Conservation (phyloP, 2,888 invertebrate genomes). For the Drosophila rubida region DNA sequence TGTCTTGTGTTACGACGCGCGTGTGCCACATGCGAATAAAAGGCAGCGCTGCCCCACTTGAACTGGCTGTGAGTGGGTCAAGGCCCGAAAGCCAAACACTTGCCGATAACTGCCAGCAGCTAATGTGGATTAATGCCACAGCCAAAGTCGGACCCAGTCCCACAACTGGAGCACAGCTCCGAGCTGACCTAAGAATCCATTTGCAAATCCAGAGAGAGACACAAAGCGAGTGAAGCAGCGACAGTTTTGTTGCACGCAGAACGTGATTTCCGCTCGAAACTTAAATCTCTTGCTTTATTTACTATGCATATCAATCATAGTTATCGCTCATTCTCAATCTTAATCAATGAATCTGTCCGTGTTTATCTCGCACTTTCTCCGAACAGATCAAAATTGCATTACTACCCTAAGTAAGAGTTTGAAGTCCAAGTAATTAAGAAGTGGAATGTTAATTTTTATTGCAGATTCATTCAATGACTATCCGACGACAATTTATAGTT, state of each 20-base stretch:
- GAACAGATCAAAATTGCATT: background rate
- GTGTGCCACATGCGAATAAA: slow-evolving; percentile 17
- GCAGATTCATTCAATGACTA: no score
- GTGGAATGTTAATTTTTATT: no score
- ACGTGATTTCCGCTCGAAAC: background rate
- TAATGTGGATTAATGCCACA: slow-evolving; percentile 4
- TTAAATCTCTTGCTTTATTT: background rate
- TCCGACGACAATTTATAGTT: no score
- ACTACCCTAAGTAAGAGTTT: no score
- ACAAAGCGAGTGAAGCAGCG: background rate
- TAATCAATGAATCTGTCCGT: background rate
- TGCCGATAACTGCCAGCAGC: slow-evolving; percentile 1
- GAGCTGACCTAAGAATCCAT: no score
- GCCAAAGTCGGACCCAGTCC: background rate
- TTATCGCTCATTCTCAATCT: background rate
- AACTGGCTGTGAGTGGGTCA: slow-evolving; percentile 45
- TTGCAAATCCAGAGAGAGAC: background rate
- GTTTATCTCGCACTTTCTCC: background rate
- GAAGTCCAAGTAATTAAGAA: no score
- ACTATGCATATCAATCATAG: background rate
- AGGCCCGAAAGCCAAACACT: slow-evolving; percentile 24
- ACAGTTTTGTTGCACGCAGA: no score
- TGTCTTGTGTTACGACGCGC: slow-evolving; percentile 9
- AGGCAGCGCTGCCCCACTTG: slow-evolving; percentile 41
- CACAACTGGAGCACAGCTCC: background rate